Percentiles rank a stretch among this genome's conserved stretches.
phyloP scores from a whole-genome alignment of 2,888 invertebrate species.

The Torymus texanus region DNA sequence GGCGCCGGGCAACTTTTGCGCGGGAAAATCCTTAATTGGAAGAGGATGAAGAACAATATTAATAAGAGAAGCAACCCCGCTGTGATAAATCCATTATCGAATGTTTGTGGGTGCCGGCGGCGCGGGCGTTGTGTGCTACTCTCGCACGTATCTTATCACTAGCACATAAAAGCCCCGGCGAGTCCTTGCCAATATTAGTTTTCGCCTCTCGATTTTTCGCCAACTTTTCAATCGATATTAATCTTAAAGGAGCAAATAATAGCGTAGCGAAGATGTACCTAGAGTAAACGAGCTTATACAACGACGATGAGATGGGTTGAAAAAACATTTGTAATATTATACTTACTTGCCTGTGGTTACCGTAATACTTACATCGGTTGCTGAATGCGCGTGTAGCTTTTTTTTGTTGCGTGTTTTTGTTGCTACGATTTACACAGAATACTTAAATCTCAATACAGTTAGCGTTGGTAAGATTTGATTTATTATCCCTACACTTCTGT shows the following conservation, averaged over 20 bases:
- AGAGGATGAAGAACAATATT: constrained; percentile 48
- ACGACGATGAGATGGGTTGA: too few relatives aligned
- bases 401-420: too few relatives aligned
- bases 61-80: constrained; percentile 52
- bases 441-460: too few relatives aligned
- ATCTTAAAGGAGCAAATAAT: background rate
- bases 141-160: background rate
- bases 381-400: too few relatives aligned
- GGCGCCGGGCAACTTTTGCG: background rate
- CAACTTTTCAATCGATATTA: constrained; percentile 37
- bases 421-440: too few relatives aligned
- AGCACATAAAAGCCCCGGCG: constrained; percentile 3
- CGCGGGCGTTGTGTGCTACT: background rate
- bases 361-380: too few relatives aligned
- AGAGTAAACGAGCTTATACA: too few relatives aligned
- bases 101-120: background rate
- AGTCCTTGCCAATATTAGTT: constrained; percentile 34
- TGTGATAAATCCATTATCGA: constrained; percentile 48
- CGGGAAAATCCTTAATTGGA: background rate
- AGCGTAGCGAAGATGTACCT: too few relatives aligned
- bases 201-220: constrained; percentile 27
- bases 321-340: too few relatives aligned
- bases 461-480: too few relatives aligned
- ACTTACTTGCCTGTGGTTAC: too few relatives aligned
- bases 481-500: too few relatives aligned